phyloP scores from a whole-genome alignment of 2,113 vertebrate species.

The Pleuronectes platessa region DNA sequence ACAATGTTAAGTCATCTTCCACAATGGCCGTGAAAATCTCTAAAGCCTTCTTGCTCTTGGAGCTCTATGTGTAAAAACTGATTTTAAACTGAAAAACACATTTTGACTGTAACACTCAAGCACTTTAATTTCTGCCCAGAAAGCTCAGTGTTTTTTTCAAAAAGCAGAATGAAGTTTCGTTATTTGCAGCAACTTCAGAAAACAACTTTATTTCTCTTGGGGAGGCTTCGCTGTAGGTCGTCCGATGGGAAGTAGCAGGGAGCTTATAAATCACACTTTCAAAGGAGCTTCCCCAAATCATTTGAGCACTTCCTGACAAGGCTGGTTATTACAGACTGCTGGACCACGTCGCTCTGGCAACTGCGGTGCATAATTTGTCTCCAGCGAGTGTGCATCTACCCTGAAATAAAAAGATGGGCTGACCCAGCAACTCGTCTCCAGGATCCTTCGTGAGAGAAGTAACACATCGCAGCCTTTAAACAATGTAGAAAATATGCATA shows the following conservation, averaged over 20 bases:
- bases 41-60: too few relatives aligned
- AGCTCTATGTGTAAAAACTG: too few relatives aligned
- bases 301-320: conserved; percentile 62
- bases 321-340: conserved; percentile 60
- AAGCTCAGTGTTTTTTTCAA: too few relatives aligned
- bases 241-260: conserved; percentile 54
- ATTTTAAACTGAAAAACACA: not conserved
- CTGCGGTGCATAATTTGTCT: conserved; percentile 67
- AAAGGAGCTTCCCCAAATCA: conserved; percentile 62
- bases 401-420: conserved; percentile 67
- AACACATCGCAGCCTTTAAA: conserved; percentile 28
- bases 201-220: not conserved
- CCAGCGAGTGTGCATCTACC: conserved; percentile 34
- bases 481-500: conserved; percentile 29
- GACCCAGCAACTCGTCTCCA: conserved; percentile 42
- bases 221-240: conserved; percentile 67
- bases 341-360: conserved; percentile 66
- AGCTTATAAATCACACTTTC: conserved; percentile 64
- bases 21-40: too few relatives aligned
- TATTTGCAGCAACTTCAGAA: not conserved
- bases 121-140: too few relatives aligned
- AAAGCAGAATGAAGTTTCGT: too few relatives aligned
- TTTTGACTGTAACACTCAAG: too few relatives aligned
- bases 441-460: conserved; percentile 21
- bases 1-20: not conserved